phyloP scores from a whole-genome alignment of 2,113 vertebrate genomes.

The Okapia johnstoni region DNA sequence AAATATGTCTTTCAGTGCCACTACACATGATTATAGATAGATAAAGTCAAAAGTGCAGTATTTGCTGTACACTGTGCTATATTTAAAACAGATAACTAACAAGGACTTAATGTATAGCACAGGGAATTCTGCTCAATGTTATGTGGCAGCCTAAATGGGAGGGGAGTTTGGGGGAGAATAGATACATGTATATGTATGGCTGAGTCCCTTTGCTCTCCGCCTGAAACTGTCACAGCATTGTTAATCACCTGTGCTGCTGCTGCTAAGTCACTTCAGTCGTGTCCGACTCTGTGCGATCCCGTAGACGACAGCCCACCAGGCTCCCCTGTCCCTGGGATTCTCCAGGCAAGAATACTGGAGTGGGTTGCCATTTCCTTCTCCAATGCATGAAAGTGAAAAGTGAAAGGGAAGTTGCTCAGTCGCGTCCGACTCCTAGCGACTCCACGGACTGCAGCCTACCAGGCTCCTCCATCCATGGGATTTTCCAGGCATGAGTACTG shows the following conservation, averaged over 20 bases:
- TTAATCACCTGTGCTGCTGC: background rate
- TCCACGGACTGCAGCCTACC: too few relatives aligned
- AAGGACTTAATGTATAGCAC: background rate
- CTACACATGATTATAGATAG: background rate
- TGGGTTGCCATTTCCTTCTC: too few relatives aligned
- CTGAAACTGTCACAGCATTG: background rate
- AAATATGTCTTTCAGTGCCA: background rate
- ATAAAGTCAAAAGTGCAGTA: background rate
- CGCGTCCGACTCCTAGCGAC: too few relatives aligned
- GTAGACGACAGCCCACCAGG: too few relatives aligned
- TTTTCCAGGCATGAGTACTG: too few relatives aligned
- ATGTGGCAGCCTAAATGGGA: background rate
- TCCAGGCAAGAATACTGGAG: too few relatives aligned
- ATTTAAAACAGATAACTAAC: background rate
- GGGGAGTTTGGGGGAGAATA: background rate
- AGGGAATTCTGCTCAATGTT: background rate
- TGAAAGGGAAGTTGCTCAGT: too few relatives aligned
- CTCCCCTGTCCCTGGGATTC: too few relatives aligned
- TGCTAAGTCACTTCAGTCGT: too few relatives aligned
- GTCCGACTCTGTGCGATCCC: too few relatives aligned
- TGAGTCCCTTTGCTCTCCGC: background rate
- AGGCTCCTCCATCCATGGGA: too few relatives aligned
- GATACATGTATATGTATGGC: background rate
- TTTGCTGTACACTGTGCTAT: background rate
- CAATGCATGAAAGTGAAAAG: too few relatives aligned